These are phyloP conservation scores for Octomys mimax DNA, from an alignment of 2,797 vertebrate genomes.

Conservation along the genomic window DNA sequence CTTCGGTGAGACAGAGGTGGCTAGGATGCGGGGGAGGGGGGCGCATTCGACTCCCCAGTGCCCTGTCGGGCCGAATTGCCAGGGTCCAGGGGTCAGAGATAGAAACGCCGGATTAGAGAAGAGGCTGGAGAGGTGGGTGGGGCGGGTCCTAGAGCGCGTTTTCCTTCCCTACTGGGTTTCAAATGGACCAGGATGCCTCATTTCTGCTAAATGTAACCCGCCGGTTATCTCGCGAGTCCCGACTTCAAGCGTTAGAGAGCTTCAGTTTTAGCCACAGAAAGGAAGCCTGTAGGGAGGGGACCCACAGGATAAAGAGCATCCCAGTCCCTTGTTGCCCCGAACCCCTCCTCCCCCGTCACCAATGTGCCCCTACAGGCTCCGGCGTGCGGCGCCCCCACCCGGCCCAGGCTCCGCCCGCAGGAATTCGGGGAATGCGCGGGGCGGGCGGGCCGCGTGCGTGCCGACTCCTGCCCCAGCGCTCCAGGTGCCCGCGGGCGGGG, in stretches of 20 bases:
- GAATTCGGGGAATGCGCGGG: conserved; percentile 83
- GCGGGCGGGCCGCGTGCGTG: conserved; percentile 79
- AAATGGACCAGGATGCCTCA: background rate
- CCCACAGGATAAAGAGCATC: background rate
- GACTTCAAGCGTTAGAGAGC: background rate
- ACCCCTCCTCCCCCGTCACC: background rate
- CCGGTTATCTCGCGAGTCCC: conserved; percentile 1
- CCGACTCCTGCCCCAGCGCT: conserved; percentile 83
- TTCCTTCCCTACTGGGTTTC: conserved; percentile 9
- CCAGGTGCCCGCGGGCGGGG: conserved; percentile 84
- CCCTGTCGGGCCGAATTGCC: background rate
- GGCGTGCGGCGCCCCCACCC: conserved; percentile 75
- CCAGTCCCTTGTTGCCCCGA: background rate
- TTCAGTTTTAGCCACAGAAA: conserved; percentile 4
- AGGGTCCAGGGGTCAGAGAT: background rate
- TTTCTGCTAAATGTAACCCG: background rate
- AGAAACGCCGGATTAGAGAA: background rate
- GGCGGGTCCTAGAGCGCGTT: background rate
- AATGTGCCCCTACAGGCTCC: conserved; percentile 72
- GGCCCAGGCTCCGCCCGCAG: conserved; percentile 81
- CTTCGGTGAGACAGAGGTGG: conserved; percentile 90
- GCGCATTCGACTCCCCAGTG: background rate
- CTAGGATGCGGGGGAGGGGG: conserved; percentile 20
- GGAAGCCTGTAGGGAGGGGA: background rate
- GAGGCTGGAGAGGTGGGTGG: background rate